Evolutionary conservation across 2,797 vertebrate genomes (phyloP), one percentile per base, ranked within the genome.

Genomic region (Huso huso): DNA sequence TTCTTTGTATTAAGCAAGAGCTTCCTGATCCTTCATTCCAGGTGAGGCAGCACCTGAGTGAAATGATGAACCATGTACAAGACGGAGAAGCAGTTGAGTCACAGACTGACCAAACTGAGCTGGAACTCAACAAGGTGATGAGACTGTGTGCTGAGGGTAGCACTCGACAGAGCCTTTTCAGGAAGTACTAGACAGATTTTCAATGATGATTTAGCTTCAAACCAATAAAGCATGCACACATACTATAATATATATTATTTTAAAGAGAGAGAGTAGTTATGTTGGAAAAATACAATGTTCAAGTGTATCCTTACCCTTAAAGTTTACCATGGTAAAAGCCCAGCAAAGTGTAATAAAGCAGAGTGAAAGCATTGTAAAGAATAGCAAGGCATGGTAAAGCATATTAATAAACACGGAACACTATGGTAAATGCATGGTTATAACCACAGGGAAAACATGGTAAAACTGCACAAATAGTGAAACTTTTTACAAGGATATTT

Each of bases 41-140:
- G 92, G 90, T 94, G 83, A 93, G 89, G 80, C 89, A 93, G 85
- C 92, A 93, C 79, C 79, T 95, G 87, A 83, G 84, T 72, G 88
- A 93, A 78, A 83, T 88, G 82, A 85, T 82, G 78, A 85, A 80
- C 84, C 84, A 64, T 12, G 77, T 87, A 76, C 86, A 87, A 75
- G 89, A 82, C 66, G 86, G 89, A 79, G 77, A 78, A 49, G 62
- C 74, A 61, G 68, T 68, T 60, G 75, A 73, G 72, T 77, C 75
- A 48, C 83, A 82, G 77, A 88, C 89, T 76, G 84, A 87, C 72
- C 83, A 83, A 64, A 73, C 84, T 53, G 75, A 89, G 73, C 77
- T 74, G 57, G 77, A 78, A 55, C 73, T 84, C 76, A 70, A 86
- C 48, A 71, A 93, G 90, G 89, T 91, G 81, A 90, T 10, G n/a